Evolutionary conservation across 2,797 vertebrate species (phyloP).

Genomic region (Bryconaethiops microstoma): DNA sequence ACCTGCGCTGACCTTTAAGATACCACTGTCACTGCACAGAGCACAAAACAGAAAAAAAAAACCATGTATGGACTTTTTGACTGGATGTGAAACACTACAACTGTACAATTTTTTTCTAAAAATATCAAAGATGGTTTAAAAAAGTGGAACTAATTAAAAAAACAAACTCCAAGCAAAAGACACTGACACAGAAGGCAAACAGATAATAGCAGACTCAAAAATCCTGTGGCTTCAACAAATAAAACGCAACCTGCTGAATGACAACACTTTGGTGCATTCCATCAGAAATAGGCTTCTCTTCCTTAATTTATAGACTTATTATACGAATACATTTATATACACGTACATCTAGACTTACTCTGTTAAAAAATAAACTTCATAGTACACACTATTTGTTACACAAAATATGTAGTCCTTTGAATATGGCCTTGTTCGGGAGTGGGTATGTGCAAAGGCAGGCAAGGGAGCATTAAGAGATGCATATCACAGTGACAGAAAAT

Average conservation of each 20-base stretch:
- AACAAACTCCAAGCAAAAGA: neutral
- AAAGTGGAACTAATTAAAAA: neutral
- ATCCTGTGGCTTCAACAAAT: constrained; percentile 43
- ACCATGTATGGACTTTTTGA: neutral
- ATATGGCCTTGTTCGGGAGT: constrained; percentile 58
- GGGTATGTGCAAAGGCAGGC: constrained; percentile 64
- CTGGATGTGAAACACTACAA: constrained; percentile 29
- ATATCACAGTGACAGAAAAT: constrained; percentile 67
- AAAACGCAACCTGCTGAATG: constrained; percentile 37
- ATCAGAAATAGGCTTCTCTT: constrained; percentile 54
- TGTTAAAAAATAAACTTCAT: constrained; percentile 69
- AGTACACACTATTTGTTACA: constrained; percentile 58
- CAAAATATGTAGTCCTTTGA: constrained; percentile 62
- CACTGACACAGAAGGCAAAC: constrained; percentile 41
- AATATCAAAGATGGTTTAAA: constrained; percentile 24
- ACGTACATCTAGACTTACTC: constrained; percentile 58
- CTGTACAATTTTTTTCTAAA: constrained; percentile 23
- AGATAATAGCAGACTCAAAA: constrained; percentile 21
- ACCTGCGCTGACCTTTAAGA: neutral
- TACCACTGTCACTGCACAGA: neutral
- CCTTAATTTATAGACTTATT: constrained; percentile 49
- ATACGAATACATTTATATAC: constrained; percentile 63
- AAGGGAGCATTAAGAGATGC: constrained; percentile 61
- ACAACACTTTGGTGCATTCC: constrained; percentile 49
- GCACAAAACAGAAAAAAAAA: too few species aligned